A percentile compares a stretch with the other conserved stretches of the same genome.
Evolutionary conservation across 2,797 vertebrate species (phyloP).

Genomic region (Acanthiza pusilla): DNA sequence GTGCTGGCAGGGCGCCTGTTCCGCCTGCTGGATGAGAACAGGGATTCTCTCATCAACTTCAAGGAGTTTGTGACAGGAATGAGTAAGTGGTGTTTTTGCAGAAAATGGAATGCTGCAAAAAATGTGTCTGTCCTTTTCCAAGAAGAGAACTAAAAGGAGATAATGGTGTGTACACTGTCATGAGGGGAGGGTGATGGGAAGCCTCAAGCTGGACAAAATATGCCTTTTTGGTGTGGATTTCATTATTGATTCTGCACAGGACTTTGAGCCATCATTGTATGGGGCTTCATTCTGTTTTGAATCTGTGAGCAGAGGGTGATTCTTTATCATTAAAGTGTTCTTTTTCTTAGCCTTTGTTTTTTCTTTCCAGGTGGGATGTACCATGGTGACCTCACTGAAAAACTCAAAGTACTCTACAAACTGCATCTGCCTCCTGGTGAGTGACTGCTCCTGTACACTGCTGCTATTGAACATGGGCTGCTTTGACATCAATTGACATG

Average conservation of each 20-base stretch:
- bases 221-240: not conserved
- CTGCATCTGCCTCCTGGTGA: slow-evolving; percentile 93
- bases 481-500: not conserved
- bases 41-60: slow-evolving; percentile 94
- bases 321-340: not conserved
- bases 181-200: not conserved
- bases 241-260: not conserved
- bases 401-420: slow-evolving; percentile 93
- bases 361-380: slow-evolving; percentile 87
- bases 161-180: not conserved
- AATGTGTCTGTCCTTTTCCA: not conserved
- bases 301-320: not conserved
- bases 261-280: not conserved
- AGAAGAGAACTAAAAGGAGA: not conserved
- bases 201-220: not conserved
- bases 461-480: not conserved
- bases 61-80: slow-evolving; percentile 96
- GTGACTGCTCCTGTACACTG: not conserved
- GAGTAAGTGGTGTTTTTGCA: slow-evolving; percentile 75
- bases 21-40: slow-evolving; percentile 89
- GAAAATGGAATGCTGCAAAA: not conserved
- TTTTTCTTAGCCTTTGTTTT: not conserved
- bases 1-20: slow-evolving; percentile 86
- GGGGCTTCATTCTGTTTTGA: not conserved
- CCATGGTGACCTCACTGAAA: slow-evolving; percentile 94